phyloP scores from a whole-genome alignment of 2,113 vertebrate genomes.

The Martes martes region DNA sequence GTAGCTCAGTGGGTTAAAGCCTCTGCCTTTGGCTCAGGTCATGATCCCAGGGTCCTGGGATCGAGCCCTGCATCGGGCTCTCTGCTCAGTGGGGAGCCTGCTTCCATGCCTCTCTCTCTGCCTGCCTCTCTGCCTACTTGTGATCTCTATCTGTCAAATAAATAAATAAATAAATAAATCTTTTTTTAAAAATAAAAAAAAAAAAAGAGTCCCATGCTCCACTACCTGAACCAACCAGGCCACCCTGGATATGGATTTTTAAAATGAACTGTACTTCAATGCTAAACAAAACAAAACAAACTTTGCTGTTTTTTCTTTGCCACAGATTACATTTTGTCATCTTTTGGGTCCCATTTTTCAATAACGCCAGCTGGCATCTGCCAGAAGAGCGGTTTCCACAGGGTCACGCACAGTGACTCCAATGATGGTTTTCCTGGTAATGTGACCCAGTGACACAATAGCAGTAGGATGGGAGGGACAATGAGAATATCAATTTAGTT shows the following conservation, averaged over 20 bases:
- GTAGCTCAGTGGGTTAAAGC: no score
- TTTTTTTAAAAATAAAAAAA: no score
- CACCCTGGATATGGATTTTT: not conserved
- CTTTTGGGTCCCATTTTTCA: constrained; percentile 3
- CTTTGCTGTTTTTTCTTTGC: not conserved
- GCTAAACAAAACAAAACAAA: not conserved
- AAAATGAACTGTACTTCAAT: not conserved
- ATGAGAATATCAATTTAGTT: not conserved
- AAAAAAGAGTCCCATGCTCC: not conserved
- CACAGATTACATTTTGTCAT: not conserved
- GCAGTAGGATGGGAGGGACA: not conserved
- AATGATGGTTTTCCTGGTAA: not conserved
- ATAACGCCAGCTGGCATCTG: not conserved
- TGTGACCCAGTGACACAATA: not conserved
- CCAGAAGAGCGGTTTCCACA: not conserved
- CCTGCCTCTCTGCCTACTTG: no score
- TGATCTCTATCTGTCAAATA: no score
- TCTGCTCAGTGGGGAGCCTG: no score
- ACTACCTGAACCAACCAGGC: not conserved
- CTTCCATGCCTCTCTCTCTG: no score
- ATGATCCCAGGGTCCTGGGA: no score
- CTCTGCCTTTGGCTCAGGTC: no score
- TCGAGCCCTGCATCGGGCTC: no score
- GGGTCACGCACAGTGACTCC: not conserved
- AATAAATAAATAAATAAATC: no score